Evolutionary conservation across 2,797 vertebrate genomes (phyloP).

Genomic region (Protosalanx chinensis): DNA sequence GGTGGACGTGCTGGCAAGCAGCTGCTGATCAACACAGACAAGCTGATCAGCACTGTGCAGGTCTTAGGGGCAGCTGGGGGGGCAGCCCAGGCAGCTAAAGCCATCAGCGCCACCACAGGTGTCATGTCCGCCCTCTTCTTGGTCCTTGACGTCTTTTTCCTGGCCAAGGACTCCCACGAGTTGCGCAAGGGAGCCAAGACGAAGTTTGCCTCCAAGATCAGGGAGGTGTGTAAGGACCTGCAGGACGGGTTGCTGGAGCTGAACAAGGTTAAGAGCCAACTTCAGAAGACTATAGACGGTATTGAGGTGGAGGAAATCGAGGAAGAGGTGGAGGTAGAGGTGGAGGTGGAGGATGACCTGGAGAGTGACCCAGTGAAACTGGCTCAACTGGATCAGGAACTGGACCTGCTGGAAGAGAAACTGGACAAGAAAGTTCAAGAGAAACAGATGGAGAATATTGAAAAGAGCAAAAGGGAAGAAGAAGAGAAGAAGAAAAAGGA

Average conservation of each 20-base stretch:
- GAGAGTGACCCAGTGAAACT: conserved; percentile 60
- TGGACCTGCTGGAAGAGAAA: conserved; percentile 68
- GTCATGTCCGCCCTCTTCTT: conserved; percentile 68
- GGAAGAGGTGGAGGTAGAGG: conserved; percentile 60
- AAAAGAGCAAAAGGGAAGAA: neutral
- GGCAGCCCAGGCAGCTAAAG: conserved; percentile 57
- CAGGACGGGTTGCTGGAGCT: conserved; percentile 65
- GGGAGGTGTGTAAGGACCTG: conserved; percentile 70
- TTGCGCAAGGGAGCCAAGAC: conserved; percentile 68
- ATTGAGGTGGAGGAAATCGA: conserved; percentile 69
- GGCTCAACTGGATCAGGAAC: conserved; percentile 66
- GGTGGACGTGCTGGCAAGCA: conserved; percentile 71
- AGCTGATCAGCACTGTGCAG: conserved; percentile 73
- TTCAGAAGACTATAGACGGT: conserved; percentile 71
- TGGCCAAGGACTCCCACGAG: conserved; percentile 67
- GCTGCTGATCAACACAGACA: conserved; percentile 70
- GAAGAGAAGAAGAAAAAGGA: neutral
- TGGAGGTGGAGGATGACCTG: conserved; percentile 49
- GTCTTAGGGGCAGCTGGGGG: conserved; percentile 61
- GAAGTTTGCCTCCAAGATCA: conserved; percentile 72
- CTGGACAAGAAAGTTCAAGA: conserved; percentile 56
- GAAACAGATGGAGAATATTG: conserved; percentile 13
- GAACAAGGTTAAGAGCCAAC: conserved; percentile 65
- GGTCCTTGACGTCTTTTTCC: conserved; percentile 69
- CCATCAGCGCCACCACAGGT: conserved; percentile 59